These are phyloP conservation scores for Rostratula benghalensis DNA, from an alignment of 2,113 vertebrate species.

Conservation along the genomic window DNA sequence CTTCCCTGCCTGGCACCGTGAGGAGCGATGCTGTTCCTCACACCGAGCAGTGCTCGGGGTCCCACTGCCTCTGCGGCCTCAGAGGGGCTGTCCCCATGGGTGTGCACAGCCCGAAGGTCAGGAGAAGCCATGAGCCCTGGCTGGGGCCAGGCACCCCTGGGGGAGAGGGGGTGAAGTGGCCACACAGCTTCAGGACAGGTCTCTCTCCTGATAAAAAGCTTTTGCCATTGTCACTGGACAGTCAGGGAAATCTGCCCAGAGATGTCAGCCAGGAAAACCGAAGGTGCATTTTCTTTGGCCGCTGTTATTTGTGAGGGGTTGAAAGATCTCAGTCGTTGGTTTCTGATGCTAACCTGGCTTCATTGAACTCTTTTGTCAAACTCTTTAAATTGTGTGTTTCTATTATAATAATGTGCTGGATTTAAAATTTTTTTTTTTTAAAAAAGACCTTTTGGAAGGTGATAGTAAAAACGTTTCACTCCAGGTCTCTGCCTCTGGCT, in stretches of 20 bases:
- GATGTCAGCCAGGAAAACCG: neutral
- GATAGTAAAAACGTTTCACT: neutral
- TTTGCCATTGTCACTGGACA: neutral
- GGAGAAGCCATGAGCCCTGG: neutral
- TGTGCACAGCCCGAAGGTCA: neutral
- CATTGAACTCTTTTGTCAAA: neutral
- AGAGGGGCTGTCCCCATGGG: neutral
- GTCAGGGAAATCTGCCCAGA: neutral
- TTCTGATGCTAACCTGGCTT: neutral
- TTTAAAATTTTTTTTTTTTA: neutral
- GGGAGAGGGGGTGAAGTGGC: neutral
- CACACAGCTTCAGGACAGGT: neutral
- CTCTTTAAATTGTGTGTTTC: neutral
- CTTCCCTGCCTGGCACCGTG: neutral
- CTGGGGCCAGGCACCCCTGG: neutral
- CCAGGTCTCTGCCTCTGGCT: neutral
- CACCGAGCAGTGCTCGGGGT: fast-evolving
- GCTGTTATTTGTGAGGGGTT: neutral
- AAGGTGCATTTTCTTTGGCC: neutral
- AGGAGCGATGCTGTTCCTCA: fast-evolving
- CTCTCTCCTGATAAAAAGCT: neutral
- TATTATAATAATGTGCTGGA: neutral
- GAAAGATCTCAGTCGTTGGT: neutral
- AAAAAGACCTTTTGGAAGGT: neutral
- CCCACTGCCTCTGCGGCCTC: fast-evolving